Evolutionary conservation across 1,140 invertebrate genomes (phyloP), one percentile per base, ranked within the genome.

Genomic region (Lysiphlebus fabarum): DNA sequence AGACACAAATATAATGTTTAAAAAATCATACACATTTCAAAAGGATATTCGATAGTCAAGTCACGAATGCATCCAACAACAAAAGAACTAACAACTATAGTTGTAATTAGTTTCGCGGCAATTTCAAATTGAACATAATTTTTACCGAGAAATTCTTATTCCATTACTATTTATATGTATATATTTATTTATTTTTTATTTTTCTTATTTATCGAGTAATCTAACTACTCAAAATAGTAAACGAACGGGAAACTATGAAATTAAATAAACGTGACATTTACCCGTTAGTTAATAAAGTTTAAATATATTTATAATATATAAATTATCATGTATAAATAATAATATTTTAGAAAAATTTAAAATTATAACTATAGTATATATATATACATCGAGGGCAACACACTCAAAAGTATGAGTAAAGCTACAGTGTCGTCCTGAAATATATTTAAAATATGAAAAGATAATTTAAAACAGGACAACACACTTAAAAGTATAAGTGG

Each of bases 101-200:
- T 55, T 60, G 58, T 60, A 60, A 60, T 60, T 60, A 60, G 58
- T 60, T 60, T 60, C 58, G 38, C 58, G 45, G 58, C 53, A 60
- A 60, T 60, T 60, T 60, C 51, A 44, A 8, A 55, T 60, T 60
- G 58, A 26, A 60, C 58, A 51, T 60, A 53, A n/a, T 45, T 60
- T 60, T 49, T 33, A 36, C 37, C 53, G 17, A 44, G 37, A 43
- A 17, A 56, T 36, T 47, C 44, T 41, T 36, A 5, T 7, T 49
- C 43, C n/a, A n/a, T 45, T n/a, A 45, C 43, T 17, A 45, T 45
- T 7, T 45, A 45, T 45, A 12, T 45, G 17, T 45, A 45, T 8
- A 14, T 45, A n/a, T n/a, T n/a, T n/a, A n/a, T n/a, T n/a, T n/a
- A n/a, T 26, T 26, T 26, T 26, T 26, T n/a, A 4, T 12, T 37